Base-by-base conservation (phyloP, 2,888 invertebrate species). In the Calliphora vomitoria region DNA sequence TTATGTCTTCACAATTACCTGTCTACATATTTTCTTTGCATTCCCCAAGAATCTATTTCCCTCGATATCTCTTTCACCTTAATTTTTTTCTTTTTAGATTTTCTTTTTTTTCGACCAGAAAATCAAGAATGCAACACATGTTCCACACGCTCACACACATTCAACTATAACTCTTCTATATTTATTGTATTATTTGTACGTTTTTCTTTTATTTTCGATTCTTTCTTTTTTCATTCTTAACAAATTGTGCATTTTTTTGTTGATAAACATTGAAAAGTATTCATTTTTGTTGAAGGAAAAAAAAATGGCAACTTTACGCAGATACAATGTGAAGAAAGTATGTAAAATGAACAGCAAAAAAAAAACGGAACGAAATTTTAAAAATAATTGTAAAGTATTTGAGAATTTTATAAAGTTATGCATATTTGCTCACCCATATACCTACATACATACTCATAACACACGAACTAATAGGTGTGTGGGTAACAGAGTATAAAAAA, bases 51-150 rank as follows among this genome's bases (percentile, higher is more conserved):
- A 58, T 58, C 25, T 58, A 41, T 41, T 41, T 66, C 41, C 6
- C 8, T 41, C 4, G 6, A 6, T 20, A 11, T 0, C 35, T 20
- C 44, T 13, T 44, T 44, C 44, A 44, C 58, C 1, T 25, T 25
- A 25, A 1, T 25, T 25, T 31, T 31, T 0, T n/a, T 31, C n/a
- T 53, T 1, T 44, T 11, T 41, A 60, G n/a, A 11, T 58, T 8
- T 25, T 74, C 1, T 35, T 35, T 35, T 35, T 44, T 79, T 69
- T 31, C 47, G n/a, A 80, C 50, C 18, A 25, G 71, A 13, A 53
- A 71, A 81, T 81, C 62, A 62, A 47, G 3, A 55, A 64, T 62
- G 53, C 62, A 62, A 44, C 31, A 44, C 64, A 41, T 62, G 18
- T 31, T 5, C n/a, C 11, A 11, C 50, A 25, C 25, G 6, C 53